phyloP scores from a whole-genome alignment of 2,888 invertebrate species.

The Argyresthia goedartella region DNA sequence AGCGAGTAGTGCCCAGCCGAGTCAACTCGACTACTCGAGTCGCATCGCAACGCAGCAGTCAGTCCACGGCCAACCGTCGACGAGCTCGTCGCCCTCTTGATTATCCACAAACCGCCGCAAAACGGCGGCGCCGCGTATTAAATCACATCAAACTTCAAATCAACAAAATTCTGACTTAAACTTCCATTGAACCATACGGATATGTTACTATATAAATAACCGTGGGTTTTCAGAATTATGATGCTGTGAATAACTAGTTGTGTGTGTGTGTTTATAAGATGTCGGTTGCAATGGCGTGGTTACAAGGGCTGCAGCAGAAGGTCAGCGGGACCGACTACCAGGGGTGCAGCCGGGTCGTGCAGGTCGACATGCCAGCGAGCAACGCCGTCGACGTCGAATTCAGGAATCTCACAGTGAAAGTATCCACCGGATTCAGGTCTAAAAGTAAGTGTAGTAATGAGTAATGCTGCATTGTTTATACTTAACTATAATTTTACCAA shows the following conservation, averaged over 20 bases:
- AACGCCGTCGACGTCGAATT: slow-evolving; percentile 82
- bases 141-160: no score
- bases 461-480: no score
- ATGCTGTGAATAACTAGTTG: not conserved
- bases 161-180: no score
- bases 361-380: slow-evolving; percentile 71
- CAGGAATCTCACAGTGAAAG: slow-evolving; percentile 74
- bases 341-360: slow-evolving; percentile 49
- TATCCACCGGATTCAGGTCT: slow-evolving; percentile 52
- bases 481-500: no score
- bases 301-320: slow-evolving; percentile 43
- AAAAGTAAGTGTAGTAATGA: slow-evolving; percentile 57
- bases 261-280: slow-evolving; percentile 22
- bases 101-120: no score
- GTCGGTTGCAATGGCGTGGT: slow-evolving; percentile 36
- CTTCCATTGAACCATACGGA: no score
- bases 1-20: no score
- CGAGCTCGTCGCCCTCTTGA: not conserved
- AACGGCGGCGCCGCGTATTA: no score
- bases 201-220: no score
- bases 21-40: no score
- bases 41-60: no score
- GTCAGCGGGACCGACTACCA: slow-evolving; percentile 31
- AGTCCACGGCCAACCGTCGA: not conserved
- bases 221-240: not conserved